A percentile compares a stretch with the other conserved stretches of the same genome.
These are phyloP conservation scores for Anguilla anguilla DNA, from an alignment of 2,797 vertebrate species.

Conservation along the genomic window DNA sequence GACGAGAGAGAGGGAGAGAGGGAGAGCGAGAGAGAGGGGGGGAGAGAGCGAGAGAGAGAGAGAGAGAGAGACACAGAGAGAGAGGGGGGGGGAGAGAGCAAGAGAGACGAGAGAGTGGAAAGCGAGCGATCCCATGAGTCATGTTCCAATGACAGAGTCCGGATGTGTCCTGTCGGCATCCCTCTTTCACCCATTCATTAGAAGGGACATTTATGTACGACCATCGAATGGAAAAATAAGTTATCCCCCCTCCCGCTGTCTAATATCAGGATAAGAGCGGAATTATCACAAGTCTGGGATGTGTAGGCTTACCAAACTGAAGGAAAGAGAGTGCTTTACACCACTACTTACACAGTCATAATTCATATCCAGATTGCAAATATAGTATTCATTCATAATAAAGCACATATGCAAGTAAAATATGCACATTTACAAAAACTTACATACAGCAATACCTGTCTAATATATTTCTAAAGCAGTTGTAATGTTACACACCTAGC, in stretches of 20 bases:
- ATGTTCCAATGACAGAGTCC: background rate
- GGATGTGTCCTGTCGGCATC: background rate
- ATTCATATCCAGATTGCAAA: background rate
- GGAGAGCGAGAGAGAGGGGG: background rate
- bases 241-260: no score
- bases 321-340: background rate
- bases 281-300: background rate
- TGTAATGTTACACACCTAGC: no score
- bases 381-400: background rate
- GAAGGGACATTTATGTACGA: background rate
- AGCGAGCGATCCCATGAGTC: background rate
- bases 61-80: no score
- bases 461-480: background rate
- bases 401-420: background rate
- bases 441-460: no score
- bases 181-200: constrained; percentile 4
- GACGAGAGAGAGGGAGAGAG: constrained; percentile 22
- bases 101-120: constrained; percentile 27
- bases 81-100: background rate
- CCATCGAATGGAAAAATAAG: background rate
- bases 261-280: background rate
- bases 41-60: background rate
- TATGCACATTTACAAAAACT: background rate
- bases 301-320: background rate
- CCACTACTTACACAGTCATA: background rate